Evolutionary conservation across 2,113 vertebrate genomes (phyloP).

Genomic region (Ceyx cyanopectus): DNA sequence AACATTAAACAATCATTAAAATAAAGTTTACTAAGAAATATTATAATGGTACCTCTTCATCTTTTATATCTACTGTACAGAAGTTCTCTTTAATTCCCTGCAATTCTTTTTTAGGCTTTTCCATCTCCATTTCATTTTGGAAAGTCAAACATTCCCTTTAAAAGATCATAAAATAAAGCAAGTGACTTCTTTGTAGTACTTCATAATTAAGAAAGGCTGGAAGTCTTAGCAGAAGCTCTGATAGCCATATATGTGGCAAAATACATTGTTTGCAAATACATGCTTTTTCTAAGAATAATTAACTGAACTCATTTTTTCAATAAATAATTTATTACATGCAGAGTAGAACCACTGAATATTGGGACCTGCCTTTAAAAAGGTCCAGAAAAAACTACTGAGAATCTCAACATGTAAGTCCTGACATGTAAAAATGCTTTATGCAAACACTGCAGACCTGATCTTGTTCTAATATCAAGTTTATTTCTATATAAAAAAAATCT

Average conservation of each 20-base stretch:
- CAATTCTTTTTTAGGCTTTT: constrained; percentile 29
- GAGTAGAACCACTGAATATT: background rate
- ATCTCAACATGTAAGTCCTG: fast-evolving
- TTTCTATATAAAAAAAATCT: no score
- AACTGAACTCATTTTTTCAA: background rate
- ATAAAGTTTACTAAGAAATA: background rate
- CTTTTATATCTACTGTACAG: constrained; percentile 12
- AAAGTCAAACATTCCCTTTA: constrained; percentile 69
- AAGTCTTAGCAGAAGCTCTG: background rate
- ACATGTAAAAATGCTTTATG: background rate
- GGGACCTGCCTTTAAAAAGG: background rate
- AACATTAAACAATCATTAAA: background rate
- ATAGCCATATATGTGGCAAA: background rate
- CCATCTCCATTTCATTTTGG: constrained; percentile 32
- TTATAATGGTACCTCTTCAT: constrained; percentile 57
- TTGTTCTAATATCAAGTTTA: background rate
- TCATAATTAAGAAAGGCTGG: background rate
- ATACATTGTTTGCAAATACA: background rate
- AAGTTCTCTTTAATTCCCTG: constrained; percentile 57
- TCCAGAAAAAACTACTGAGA: background rate
- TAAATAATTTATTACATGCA: background rate
- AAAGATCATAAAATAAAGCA: constrained; percentile 51
- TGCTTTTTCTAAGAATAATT: background rate
- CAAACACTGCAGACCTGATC: background rate
- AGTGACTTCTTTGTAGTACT: background rate